A percentile compares a stretch with the other conserved stretches of the same genome.
Evolutionary conservation across 2,888 invertebrate species (phyloP).

Genomic region (Chalcosyrphus nemorum): DNA sequence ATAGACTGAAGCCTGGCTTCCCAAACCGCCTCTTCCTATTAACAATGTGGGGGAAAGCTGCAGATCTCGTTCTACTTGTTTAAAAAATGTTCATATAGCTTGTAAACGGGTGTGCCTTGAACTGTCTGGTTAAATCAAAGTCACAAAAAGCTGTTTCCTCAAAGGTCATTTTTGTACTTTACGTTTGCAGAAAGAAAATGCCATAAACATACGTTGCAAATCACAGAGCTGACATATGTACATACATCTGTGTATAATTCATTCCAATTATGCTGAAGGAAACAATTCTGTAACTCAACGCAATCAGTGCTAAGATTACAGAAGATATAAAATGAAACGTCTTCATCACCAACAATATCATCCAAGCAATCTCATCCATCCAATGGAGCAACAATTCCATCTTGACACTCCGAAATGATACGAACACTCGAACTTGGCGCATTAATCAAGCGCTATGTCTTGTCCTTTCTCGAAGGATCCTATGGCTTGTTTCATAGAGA

Average conservation of each 20-base stretch:
- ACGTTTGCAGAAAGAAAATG: too few species aligned
- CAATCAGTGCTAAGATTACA: slow-evolving; percentile 6
- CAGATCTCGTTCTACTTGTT: too few species aligned
- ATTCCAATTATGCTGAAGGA: not conserved
- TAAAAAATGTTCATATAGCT: too few species aligned
- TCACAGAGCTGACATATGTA: not conserved
- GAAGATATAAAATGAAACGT: slow-evolving; percentile 12
- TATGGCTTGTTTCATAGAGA: slow-evolving; percentile 17
- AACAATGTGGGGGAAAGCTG: too few species aligned
- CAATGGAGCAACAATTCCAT: slow-evolving; percentile 22
- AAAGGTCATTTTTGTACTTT: too few species aligned
- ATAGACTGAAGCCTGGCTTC: too few species aligned
- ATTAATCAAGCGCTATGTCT: slow-evolving; percentile 35
- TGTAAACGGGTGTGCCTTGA: too few species aligned
- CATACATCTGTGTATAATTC: too few species aligned
- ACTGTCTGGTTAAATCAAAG: too few species aligned
- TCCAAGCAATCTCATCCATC: slow-evolving; percentile 7
- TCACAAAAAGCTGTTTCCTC: too few species aligned
- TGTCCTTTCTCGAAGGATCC: slow-evolving; percentile 16
- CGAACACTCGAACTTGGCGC: slow-evolving; percentile 3
- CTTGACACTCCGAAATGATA: slow-evolving; percentile 34
- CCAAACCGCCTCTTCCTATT: too few species aligned
- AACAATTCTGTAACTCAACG: not conserved
- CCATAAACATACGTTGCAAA: not conserved
- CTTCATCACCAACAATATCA: slow-evolving; percentile 28